Evolutionary conservation across 2,797 vertebrate species (phyloP).

Genomic region (Danionella dracula): DNA sequence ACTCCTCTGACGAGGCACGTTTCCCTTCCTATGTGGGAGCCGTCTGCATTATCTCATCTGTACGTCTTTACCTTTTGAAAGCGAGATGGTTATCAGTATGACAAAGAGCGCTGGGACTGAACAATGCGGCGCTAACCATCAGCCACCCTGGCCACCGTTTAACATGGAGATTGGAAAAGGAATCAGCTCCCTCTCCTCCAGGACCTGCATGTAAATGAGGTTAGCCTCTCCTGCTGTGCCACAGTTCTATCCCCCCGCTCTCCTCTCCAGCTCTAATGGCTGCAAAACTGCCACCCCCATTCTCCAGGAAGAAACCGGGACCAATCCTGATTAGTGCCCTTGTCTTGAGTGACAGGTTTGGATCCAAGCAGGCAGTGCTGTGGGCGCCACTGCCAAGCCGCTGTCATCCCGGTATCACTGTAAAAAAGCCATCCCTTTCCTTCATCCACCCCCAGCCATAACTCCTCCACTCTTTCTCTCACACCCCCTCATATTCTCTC

Average conservation of each 20-base stretch:
- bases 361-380: conserved; percentile 67
- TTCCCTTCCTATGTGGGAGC: conserved; percentile 27
- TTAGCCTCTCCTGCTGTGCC: conserved; percentile 69
- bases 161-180: conserved; percentile 78
- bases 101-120: conserved; percentile 52
- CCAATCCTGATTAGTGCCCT: conserved; percentile 74
- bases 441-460: conserved; percentile 29
- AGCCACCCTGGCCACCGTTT: conserved; percentile 71
- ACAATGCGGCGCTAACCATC: conserved; percentile 72
- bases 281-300: conserved; percentile 57
- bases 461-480: conserved; percentile 46
- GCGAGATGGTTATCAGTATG: conserved; percentile 59
- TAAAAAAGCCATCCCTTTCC: conserved; percentile 51
- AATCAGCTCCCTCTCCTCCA: conserved; percentile 65
- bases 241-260: conserved; percentile 47
- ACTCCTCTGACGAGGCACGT: conserved; percentile 23
- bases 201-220: conserved; percentile 80
- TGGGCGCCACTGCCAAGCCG: conserved; percentile 66
- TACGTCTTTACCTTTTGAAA: conserved; percentile 49
- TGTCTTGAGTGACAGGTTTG: conserved; percentile 70
- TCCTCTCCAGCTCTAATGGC: conserved; percentile 54
- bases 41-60: conserved; percentile 40
- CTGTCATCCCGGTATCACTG: conserved; percentile 65
- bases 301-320: conserved; percentile 60
- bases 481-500: conserved; percentile 31